Evolutionary conservation across 2,888 invertebrate species (phyloP).

Genomic region (Antheraea yamamai): DNA sequence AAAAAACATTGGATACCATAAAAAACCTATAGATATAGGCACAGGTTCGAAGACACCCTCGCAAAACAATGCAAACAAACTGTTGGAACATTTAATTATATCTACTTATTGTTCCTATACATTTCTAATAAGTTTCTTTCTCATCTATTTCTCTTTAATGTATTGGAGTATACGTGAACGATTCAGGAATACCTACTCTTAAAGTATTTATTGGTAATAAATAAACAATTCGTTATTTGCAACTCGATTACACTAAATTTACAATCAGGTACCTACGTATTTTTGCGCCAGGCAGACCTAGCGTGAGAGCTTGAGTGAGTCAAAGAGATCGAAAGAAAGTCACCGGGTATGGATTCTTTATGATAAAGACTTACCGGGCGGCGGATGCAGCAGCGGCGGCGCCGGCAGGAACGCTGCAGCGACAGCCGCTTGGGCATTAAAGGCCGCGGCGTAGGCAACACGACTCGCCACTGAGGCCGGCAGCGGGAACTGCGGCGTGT

Average conservation of each 20-base stretch:
- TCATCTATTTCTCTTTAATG: background rate
- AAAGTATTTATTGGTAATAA: too few species aligned
- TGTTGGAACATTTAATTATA: background rate
- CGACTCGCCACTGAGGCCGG: constrained; percentile 88
- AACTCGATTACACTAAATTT: too few species aligned
- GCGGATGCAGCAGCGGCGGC: constrained; percentile 76
- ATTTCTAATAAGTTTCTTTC: too few species aligned
- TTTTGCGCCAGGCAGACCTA: too few species aligned
- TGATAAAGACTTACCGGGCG: constrained; percentile 63
- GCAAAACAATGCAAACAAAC: background rate
- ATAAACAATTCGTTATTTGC: too few species aligned
- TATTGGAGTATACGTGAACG: background rate
- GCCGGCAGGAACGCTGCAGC: constrained; percentile 93
- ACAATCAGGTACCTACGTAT: too few species aligned
- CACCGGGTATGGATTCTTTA: too few species aligned
- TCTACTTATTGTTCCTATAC: too few species aligned
- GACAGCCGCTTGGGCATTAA: constrained; percentile 95
- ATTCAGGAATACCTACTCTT: background rate
- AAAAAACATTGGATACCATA: background rate
- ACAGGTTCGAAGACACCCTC: background rate
- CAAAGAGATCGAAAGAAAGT: too few species aligned
- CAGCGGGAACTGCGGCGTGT: constrained; percentile 84
- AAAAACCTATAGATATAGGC: background rate
- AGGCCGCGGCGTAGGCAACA: constrained; percentile 95
- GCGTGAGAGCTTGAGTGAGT: too few species aligned